Percentiles rank a stretch among this genome's conserved stretches.
Evolutionary conservation across 2,888 invertebrate species (phyloP).

Genomic region (Phlogophora meticulosa): DNA sequence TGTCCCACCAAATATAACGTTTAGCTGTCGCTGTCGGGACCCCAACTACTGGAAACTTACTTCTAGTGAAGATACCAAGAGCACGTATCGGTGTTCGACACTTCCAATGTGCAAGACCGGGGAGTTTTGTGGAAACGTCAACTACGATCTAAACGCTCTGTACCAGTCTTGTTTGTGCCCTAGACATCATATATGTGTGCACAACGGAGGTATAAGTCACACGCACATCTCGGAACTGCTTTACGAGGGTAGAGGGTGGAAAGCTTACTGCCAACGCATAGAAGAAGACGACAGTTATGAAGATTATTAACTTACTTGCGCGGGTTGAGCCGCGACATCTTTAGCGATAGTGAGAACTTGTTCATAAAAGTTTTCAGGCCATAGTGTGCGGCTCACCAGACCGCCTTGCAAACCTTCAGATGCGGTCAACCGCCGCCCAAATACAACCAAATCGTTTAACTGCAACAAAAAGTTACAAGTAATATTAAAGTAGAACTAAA

Average conservation of each 20-base stretch:
- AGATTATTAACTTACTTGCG: slow-evolving; percentile 92
- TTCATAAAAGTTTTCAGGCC: slow-evolving; percentile 94
- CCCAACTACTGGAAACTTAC: slow-evolving; percentile 89
- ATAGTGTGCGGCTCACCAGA: slow-evolving; percentile 95
- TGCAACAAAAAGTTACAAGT: slow-evolving; percentile 62
- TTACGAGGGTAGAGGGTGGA: slow-evolving; percentile 90
- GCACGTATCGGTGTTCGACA: slow-evolving; percentile 86
- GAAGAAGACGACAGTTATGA: slow-evolving; percentile 78
- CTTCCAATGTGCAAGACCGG: slow-evolving; percentile 88
- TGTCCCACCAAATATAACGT: slow-evolving; percentile 83
- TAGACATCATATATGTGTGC: slow-evolving; percentile 91
- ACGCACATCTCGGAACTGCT: slow-evolving; percentile 89
- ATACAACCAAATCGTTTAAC: slow-evolving; percentile 85
- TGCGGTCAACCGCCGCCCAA: slow-evolving; percentile 95
- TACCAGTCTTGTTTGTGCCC: slow-evolving; percentile 93
- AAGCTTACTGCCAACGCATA: slow-evolving; percentile 89
- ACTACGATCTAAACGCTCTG: slow-evolving; percentile 90
- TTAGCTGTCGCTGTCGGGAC: slow-evolving; percentile 88
- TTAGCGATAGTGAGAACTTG: slow-evolving; percentile 93
- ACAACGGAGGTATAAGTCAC: slow-evolving; percentile 83
- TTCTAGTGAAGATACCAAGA: slow-evolving; percentile 68
- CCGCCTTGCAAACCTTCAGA: slow-evolving; percentile 95
- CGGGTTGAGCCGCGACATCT: slow-evolving; percentile 94
- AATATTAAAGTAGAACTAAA: slow-evolving; percentile 20
- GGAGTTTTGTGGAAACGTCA: slow-evolving; percentile 92